A percentile compares a stretch with the other conserved stretches of the same genome.
Conservation (phyloP, 2,113 vertebrate genomes). For the western clawed frog (Xenopus tropicalis) region UCB_Xtro_10.0 CM004445.2:114832001-114832500, state of each 20-base stretch:
- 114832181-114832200: conserved; percentile 20
- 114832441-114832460: conserved; percentile 43
- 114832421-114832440: conserved; percentile 55
- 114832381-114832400: conserved; percentile 37
- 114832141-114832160: conserved; percentile 58
- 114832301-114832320: conserved; percentile 86
- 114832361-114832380: conserved; percentile 12
- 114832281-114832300: conserved; percentile 66
- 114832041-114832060: too few relatives aligned
- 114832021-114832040: too few relatives aligned
- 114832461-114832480: conserved; percentile 54
- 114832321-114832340: conserved; percentile 59
- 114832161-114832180: conserved; percentile 53
- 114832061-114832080: not conserved
- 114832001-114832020: too few relatives aligned
- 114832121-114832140: conserved; percentile 44
- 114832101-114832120: conserved; percentile 48
- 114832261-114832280: conserved; percentile 60
- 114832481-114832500: conserved; percentile 82
- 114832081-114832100: not conserved
- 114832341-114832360: conserved; percentile 37
- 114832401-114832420: conserved; percentile 47
- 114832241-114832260: conserved; percentile 3
- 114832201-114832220: conserved; percentile 45
- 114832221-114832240: too few relatives aligned